Conservation (phyloP, 2,113 vertebrate genomes). For the Rhegmatorhina hoffmannsi region DNA sequence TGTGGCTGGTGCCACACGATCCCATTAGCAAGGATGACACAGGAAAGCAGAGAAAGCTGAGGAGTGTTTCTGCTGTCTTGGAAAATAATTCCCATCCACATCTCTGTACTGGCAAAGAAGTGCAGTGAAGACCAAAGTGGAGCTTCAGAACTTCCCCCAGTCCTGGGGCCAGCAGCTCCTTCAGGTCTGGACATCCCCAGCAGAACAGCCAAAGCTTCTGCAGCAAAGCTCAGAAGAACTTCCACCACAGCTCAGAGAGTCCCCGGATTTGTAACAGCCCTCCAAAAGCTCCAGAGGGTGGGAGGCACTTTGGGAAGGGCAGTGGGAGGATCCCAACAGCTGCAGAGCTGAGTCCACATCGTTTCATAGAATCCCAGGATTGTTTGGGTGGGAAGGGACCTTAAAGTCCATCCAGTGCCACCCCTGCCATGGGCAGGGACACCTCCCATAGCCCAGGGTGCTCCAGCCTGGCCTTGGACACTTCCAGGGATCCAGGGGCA, state of each 20-base stretch:
- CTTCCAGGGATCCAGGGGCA: background rate
- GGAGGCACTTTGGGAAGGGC: background rate
- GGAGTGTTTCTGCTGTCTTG: background rate
- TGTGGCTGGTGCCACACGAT: rapidly evolving
- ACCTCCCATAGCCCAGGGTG: background rate
- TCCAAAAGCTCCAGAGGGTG: background rate
- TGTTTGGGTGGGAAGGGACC: background rate
- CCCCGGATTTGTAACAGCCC: background rate
- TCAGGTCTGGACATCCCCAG: background rate
- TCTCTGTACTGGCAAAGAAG: background rate
- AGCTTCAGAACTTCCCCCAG: background rate
- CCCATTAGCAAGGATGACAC: rapidly evolving
- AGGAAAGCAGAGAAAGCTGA: background rate
- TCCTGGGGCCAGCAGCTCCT: background rate
- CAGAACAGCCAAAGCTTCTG: background rate
- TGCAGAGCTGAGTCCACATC: rapidly evolving
- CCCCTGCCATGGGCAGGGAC: background rate
- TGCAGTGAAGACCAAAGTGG: background rate
- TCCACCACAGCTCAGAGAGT: background rate
- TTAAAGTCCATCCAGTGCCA: background rate
- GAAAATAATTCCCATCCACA: background rate
- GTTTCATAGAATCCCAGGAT: background rate
- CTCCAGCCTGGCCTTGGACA: background rate
- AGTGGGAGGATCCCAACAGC: background rate
- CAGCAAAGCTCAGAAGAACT: background rate